These are phyloP conservation scores for Scolopax mira DNA, from an alignment of 2,113 vertebrate species.

Conservation along the genomic window DNA sequence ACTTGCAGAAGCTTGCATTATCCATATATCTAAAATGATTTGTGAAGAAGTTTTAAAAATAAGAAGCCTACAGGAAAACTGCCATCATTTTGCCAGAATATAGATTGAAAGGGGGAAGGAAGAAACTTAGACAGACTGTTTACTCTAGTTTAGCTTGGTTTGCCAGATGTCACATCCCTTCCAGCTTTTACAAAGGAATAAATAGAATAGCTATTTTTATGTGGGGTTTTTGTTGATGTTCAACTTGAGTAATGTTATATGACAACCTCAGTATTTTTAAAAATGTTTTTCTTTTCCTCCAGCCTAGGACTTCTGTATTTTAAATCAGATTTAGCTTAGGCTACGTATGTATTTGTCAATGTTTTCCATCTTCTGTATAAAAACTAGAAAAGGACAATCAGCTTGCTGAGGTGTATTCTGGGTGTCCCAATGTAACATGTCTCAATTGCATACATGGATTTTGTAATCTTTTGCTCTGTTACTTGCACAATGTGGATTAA, in stretches of 20 bases:
- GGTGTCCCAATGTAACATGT: not conserved
- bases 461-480: conserved; percentile 25
- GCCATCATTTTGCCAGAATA: not conserved
- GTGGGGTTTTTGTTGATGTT: not conserved
- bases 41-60: not conserved
- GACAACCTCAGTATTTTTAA: not conserved
- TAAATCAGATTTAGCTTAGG: not conserved
- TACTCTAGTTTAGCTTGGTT: not conserved
- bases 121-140: not conserved
- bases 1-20: not conserved
- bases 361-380: not conserved
- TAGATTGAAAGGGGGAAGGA: not conserved
- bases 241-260: not conserved
- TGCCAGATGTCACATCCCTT: not conserved
- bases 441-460: conserved; percentile 19
- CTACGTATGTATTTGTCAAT: not conserved
- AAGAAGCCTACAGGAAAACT: not conserved
- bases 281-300: not conserved
- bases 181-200: not conserved
- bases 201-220: not conserved
- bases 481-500: conserved; percentile 23
- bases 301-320: not conserved
- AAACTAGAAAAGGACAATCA: not conserved
- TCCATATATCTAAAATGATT: not conserved
- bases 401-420: not conserved